A percentile compares a stretch with the other conserved stretches of the same genome.
These are phyloP conservation scores for Portunus trituberculatus DNA, from an alignment of 1,140 invertebrate genomes.

Conservation along the genomic window DNA sequence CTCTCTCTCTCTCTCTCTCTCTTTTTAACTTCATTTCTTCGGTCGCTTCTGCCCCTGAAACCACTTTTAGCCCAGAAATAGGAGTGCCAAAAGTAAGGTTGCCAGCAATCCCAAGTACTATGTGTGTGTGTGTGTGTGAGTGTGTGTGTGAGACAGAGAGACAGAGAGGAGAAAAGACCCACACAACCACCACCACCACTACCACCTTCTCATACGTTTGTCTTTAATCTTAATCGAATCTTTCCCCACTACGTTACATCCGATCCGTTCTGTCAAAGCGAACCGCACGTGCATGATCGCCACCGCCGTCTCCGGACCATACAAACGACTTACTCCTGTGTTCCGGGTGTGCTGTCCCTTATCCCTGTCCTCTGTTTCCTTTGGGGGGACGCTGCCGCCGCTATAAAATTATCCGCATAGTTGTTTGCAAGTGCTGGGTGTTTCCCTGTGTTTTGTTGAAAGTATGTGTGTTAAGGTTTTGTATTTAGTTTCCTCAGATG, in stretches of 20 bases:
- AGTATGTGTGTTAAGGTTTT: no score
- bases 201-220: not conserved
- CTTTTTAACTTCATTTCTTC: not conserved
- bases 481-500: no score
- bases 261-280: not conserved
- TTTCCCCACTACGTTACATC: not conserved
- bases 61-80: slow-evolving; percentile 21
- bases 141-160: not conserved
- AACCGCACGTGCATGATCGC: not conserved
- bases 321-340: not conserved
- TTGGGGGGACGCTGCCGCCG: not conserved
- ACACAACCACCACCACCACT: not conserved
- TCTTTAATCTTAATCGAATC: slow-evolving; percentile 5
- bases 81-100: slow-evolving; percentile 8
- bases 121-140: slow-evolving; percentile 25
- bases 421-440: not conserved
- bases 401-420: slow-evolving; percentile 8
- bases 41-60: not conserved
- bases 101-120: slow-evolving; percentile 16
- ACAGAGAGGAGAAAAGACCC: not conserved
- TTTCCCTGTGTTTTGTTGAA: not conserved
- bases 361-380: not conserved
- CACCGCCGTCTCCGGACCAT: not conserved
- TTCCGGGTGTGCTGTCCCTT: not conserved
- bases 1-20: not conserved